Evolutionary conservation across 92 coral and sea anemone species (phyloP).

Genomic region (Diadumene lineata): DNA sequence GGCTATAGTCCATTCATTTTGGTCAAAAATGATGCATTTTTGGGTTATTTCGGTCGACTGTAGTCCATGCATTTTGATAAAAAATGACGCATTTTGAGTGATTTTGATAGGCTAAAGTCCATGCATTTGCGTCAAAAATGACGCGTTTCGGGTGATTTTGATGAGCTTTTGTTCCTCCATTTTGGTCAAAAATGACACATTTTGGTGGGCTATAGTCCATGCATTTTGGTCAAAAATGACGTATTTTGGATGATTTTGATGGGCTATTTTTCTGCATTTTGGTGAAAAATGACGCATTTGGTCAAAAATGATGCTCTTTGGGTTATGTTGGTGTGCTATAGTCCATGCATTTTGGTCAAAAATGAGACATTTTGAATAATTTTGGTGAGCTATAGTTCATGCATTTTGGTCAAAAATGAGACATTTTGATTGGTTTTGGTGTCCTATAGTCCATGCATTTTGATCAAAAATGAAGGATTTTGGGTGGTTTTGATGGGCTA

Average conservation of each 20-base stretch:
- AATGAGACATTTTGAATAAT: not conserved
- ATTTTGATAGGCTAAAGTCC: not conserved
- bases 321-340: not conserved
- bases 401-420: not conserved
- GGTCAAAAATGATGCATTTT: not conserved
- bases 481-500: not conserved
- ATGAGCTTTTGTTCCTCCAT: not conserved
- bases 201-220: not conserved
- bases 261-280: not conserved
- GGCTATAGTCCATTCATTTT: not conserved
- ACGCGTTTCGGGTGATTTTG: not conserved
- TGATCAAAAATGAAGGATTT: not conserved
- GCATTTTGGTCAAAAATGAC: not conserved
- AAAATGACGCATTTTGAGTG: not conserved
- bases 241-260: not conserved
- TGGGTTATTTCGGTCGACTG: not conserved
- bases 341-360: not conserved
- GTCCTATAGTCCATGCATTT: not conserved
- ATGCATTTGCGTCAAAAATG: not conserved
- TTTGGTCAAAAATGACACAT: not conserved
- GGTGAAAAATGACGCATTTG: not conserved
- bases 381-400: not conserved
- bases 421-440: not conserved
- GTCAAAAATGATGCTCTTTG: too few relatives aligned
- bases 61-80: not conserved